phyloP scores from a whole-genome alignment of 2,888 invertebrate genomes.

The Phalera bucephala region DNA sequence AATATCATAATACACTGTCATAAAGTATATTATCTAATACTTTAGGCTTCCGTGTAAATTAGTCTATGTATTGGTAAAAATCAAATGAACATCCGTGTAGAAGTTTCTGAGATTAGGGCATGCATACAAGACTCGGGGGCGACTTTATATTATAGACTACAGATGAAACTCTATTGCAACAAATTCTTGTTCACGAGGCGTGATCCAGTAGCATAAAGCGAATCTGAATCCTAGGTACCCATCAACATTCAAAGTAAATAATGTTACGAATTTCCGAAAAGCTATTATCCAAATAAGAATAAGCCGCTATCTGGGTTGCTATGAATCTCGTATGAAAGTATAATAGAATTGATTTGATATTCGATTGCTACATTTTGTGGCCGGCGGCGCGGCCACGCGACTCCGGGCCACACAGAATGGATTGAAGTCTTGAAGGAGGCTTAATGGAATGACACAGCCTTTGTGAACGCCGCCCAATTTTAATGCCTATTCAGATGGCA shows the following conservation, averaged over 20 bases:
- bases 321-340: constrained; percentile 47
- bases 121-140: no score
- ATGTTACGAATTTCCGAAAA: constrained; percentile 13
- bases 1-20: no score
- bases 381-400: constrained; percentile 62
- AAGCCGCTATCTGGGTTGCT: constrained; percentile 33
- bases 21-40: no score
- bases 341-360: constrained; percentile 78
- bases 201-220: constrained; percentile 10
- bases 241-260: constrained; percentile 21
- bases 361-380: constrained; percentile 61
- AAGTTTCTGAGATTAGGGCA: no score
- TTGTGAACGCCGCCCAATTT: constrained; percentile 82
- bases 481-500: constrained; percentile 82
- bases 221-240: constrained; percentile 16
- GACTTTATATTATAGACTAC: no score
- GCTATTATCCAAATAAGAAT: constrained; percentile 37
- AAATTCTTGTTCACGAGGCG: neutral
- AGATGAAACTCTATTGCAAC: no score
- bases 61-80: no score
- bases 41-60: no score
- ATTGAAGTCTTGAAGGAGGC: constrained; percentile 77
- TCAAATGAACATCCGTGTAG: no score
- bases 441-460: constrained; percentile 82
- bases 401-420: constrained; percentile 75